Evolutionary conservation across 2,888 invertebrate species (phyloP), one percentile per base, ranked within the genome.

Genomic region (Callyntrura sp.): DNA sequence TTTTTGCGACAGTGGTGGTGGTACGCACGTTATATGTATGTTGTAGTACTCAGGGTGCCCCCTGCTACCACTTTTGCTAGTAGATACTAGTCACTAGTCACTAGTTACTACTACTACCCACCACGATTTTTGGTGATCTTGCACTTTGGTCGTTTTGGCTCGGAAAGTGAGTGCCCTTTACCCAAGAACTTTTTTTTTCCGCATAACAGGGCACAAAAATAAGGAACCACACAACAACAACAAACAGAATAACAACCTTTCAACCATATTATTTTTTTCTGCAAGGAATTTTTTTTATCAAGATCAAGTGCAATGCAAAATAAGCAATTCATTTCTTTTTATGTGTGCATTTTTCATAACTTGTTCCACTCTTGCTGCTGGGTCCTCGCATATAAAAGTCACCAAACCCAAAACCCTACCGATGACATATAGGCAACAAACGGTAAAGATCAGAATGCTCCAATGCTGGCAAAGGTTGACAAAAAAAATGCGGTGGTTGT

Each of bases 221-320:
- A 57, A n/a, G 57, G 57, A 25, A 62, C 60, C 60, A 60, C 17
- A 20, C n/a, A 60, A 60, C 4, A 60, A 60, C 51, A 62, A 62
- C 62, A 62, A 17, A 3, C 62, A n/a, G 20, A 62, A 62, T 35
- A 35, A 35, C 35, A 35, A 35, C 35, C 35, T 35, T 73, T 73
- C 48, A 23, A 1, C 28, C 62, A 28, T 14, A 28, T 62, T 35
- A 20, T 35, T 70, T 70, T 23, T 78, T 78, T 57, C n/a, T 79
- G 35, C 60, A 79, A 79, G 79, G 79, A 79, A 79, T 9, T 79
- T 79, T 79, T 79, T 79, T 79, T 79, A 60, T 79, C 79, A 79
- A 79, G 79, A 79, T 79, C 79, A 79, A 79, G 79, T 79, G 79
- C 79, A 79, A 79, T 79, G 79, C 8, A 35, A 79, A 79, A 35